Evolutionary conservation across 1,140 invertebrate species (phyloP).

Genomic region (Zaprionus gabonicus): DNA sequence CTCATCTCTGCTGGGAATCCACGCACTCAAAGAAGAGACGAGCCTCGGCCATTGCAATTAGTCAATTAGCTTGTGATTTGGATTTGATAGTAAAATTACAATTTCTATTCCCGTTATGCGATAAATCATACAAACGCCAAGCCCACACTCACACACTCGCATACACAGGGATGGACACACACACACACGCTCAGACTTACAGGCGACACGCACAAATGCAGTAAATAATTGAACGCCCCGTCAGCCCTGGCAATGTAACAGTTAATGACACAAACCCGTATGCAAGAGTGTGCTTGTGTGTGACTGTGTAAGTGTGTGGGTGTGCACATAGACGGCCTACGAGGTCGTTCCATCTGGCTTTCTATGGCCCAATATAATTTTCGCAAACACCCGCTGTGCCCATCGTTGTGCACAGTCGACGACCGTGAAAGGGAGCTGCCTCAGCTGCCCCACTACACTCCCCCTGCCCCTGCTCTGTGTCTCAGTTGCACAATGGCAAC

Average conservation of each 20-base stretch:
- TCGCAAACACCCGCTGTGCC: constrained; percentile 62
- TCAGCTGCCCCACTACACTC: not conserved
- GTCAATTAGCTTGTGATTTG: constrained; percentile 25
- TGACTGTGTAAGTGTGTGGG: not conserved
- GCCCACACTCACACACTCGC: not conserved
- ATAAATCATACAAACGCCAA: constrained; percentile 36
- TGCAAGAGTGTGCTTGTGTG: not conserved
- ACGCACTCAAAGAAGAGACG: not conserved
- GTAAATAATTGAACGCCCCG: constrained; percentile 30
- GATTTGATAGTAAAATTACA: constrained; percentile 50
- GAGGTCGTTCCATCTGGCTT: constrained; percentile 4
- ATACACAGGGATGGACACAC: not conserved
- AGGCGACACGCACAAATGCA: constrained; percentile 18
- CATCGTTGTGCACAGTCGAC: constrained; percentile 23
- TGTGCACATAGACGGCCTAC: constrained; percentile 3
- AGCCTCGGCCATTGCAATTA: not conserved
- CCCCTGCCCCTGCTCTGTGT: not conserved
- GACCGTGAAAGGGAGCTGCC: constrained; percentile 5
- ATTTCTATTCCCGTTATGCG: constrained; percentile 33
- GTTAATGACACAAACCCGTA: constrained; percentile 20
- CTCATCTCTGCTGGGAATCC: not conserved
- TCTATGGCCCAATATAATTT: constrained; percentile 62
- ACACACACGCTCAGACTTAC: not conserved
- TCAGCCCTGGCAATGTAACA: constrained; percentile 39
- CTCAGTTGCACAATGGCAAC: not conserved